Conservation (phyloP, 2,888 invertebrate genomes). For the Hypsopygia costalis region DNA sequence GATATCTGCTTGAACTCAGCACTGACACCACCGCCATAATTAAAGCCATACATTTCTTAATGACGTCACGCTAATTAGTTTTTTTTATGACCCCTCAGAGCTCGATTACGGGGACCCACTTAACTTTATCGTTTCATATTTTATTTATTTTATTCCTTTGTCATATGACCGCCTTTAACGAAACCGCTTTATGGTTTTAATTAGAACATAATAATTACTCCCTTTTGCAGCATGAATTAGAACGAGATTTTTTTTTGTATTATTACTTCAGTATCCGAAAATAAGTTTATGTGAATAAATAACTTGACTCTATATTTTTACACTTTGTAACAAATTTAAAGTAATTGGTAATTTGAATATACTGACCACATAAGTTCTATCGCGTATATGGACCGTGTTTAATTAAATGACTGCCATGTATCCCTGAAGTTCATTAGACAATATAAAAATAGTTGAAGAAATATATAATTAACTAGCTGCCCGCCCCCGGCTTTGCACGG, state of each 20-base stretch:
- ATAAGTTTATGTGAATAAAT: too few relatives aligned
- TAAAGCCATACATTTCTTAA: constrained; percentile 36
- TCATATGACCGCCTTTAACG: constrained; percentile 15
- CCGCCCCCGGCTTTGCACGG: too few relatives aligned
- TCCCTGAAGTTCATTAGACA: too few relatives aligned
- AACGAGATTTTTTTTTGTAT: background rate
- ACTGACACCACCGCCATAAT: constrained; percentile 1
- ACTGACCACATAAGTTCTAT: too few relatives aligned
- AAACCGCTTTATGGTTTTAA: constrained; percentile 10
- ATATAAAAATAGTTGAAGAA: too few relatives aligned
- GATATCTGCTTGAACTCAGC: too few relatives aligned
- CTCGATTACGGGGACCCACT: constrained; percentile 40
- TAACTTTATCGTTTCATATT: constrained; percentile 36
- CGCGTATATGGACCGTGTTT: too few relatives aligned
- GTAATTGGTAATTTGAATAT: too few relatives aligned
- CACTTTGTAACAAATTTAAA: background rate
- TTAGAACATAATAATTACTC: constrained; percentile 3
- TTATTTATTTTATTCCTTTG: constrained; percentile 34
- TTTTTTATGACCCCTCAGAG: constrained; percentile 50
- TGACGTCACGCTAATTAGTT: constrained; percentile 51
- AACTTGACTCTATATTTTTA: too few relatives aligned
- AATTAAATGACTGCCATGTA: too few relatives aligned
- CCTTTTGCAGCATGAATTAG: background rate
- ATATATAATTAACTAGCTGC: too few relatives aligned
- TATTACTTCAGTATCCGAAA: too few relatives aligned